Evolutionary conservation across 2,888 invertebrate genomes (phyloP).

Genomic region (Cosmopolites sordidus): DNA sequence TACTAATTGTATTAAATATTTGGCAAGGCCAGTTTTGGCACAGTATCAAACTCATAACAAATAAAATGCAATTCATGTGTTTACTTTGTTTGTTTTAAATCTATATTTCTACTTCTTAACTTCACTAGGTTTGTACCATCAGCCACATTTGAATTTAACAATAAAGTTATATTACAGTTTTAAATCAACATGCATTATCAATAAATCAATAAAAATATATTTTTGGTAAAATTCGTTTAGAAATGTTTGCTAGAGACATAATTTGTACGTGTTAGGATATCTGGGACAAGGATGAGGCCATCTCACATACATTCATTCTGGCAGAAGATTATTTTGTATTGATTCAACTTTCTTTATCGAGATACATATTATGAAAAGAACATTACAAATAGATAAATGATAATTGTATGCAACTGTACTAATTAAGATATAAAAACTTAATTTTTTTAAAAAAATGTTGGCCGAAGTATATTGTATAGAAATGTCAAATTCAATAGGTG

Average conservation of each 20-base stretch:
- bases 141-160: no score
- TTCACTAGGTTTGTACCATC: no score
- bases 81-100: not conserved
- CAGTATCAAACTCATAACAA: constrained; percentile 9
- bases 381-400: no score
- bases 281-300: constrained; percentile 1
- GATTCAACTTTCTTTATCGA: no score
- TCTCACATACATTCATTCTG: no score
- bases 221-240: not conserved
- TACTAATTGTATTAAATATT: constrained; percentile 1
- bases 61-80: constrained; percentile 15
- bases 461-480: constrained; percentile 5
- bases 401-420: no score
- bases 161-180: no score
- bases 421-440: not conserved
- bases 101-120: not conserved
- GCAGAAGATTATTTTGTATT: no score
- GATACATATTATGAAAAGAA: no score
- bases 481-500: constrained; percentile 15
- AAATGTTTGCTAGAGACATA: not conserved
- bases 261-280: not conserved
- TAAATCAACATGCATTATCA: no score
- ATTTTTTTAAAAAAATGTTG: no score
- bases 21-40: constrained; percentile 12
- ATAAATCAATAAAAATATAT: constrained; percentile 1